phyloP scores from a whole-genome alignment of 1,140 invertebrate genomes.

The Frieseomelitta varia region DNA sequence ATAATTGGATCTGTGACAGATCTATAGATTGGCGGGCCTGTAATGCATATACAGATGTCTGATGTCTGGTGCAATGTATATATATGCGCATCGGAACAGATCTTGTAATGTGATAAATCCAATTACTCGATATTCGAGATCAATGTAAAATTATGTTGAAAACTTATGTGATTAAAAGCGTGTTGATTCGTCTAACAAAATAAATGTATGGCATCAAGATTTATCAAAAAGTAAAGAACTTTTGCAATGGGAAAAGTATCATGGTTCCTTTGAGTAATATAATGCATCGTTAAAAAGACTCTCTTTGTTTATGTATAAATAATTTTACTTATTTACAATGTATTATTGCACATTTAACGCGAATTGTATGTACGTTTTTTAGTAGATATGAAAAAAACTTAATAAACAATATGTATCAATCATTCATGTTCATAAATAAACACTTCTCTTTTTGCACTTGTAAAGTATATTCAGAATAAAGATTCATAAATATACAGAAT shows the following conservation, averaged over 20 bases:
- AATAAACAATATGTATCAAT: conserved; percentile 5
- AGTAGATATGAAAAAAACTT: neutral
- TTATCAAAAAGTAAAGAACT: neutral
- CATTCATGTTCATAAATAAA: conserved; percentile 12
- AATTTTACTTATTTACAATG: conserved; percentile 15
- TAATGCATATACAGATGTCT: too few species aligned
- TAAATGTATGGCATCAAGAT: conserved; percentile 10
- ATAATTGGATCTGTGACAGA: neutral
- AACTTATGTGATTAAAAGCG: conserved; percentile 3
- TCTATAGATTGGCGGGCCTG: neutral
- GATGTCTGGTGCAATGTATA: neutral
- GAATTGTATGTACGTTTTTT: conserved; percentile 11
- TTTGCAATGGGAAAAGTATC: neutral
- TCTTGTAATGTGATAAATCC: neutral
- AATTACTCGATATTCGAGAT: conserved; percentile 18
- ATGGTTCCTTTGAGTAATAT: conserved; percentile 9
- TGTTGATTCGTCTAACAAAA: neutral
- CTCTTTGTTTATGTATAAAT: conserved; percentile 2
- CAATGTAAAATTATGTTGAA: neutral
- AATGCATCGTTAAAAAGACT: neutral
- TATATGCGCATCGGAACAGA: neutral
- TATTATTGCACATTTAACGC: conserved; percentile 36
- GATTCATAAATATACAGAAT: too few species aligned
- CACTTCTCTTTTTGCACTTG: neutral
- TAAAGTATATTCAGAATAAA: too few species aligned